phyloP scores from a whole-genome alignment of 2,888 invertebrate genomes.

The Rhaphigaster nebulosa region DNA sequence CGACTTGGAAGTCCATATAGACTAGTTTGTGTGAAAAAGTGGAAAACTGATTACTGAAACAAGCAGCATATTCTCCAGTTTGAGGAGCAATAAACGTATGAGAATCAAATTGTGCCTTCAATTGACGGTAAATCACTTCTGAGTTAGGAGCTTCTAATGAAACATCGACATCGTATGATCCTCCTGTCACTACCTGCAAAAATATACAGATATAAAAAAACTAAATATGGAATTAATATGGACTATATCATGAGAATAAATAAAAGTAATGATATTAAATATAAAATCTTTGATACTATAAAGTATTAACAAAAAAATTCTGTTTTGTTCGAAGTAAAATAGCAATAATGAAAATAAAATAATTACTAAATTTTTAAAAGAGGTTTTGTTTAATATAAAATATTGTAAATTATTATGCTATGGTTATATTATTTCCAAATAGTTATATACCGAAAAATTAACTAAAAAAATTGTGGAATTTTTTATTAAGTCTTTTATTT shows the following conservation, averaged over 20 bases:
- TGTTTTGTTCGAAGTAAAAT: too few species aligned
- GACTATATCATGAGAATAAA: background rate
- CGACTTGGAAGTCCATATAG: constrained; percentile 98
- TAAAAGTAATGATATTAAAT: background rate
- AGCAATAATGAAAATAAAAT: too few species aligned
- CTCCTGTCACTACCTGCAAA: constrained; percentile 95
- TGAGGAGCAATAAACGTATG: constrained; percentile 84
- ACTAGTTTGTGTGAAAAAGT: constrained; percentile 98
- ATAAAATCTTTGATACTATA: too few species aligned
- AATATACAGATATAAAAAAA: background rate
- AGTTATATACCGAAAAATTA: too few species aligned
- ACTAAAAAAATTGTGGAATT: too few species aligned
- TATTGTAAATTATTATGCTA: too few species aligned
- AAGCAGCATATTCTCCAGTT: constrained; percentile 85
- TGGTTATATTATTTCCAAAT: too few species aligned
- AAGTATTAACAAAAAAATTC: too few species aligned
- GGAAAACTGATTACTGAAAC: constrained; percentile 99
- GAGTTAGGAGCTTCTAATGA: constrained; percentile 88
- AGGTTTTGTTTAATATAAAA: too few species aligned
- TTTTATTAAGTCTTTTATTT: too few species aligned
- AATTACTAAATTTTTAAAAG: too few species aligned
- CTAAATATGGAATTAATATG: background rate
- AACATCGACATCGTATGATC: constrained; percentile 98
- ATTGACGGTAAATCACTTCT: constrained; percentile 89
- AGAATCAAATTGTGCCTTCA: constrained; percentile 96